Base-by-base conservation (phyloP, 2,888 invertebrate species). In the Chrysotoxum bicinctum region DNA sequence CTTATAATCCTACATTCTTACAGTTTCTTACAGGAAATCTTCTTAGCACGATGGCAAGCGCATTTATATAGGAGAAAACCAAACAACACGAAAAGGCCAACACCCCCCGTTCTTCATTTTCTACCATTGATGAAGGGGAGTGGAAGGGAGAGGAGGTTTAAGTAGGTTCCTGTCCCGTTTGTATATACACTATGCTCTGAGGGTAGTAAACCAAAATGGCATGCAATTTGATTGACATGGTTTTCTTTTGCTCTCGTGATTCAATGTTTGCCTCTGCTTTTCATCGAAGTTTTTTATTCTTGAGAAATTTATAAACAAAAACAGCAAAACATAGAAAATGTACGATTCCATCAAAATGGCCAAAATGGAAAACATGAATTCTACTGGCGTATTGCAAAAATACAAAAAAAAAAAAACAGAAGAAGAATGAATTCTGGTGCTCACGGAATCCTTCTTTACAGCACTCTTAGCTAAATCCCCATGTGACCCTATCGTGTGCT, bases 151-250 rank as follows among this genome's bases (percentile, higher is more conserved):
- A n/a, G n/a, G n/a, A n/a, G n/a, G n/a, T n/a, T 4, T 26, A 26
- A n/a, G n/a, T 26, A 21, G 21, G 48, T 48, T 26, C 50, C 50
- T 50, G 64, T 16, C 54, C 54, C 16, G 16, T 54, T 30, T 54
- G 23, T 50, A 26, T 50, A 12, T 12, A 19, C 8, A 45, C 12
- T 14, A 10, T 60, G 48, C 56, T 83, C 78, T 64, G 48, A 56
- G n/a, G 23, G 64, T 66, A 60, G 69, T 58, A 79, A 75, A 79
- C 75, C 72, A 75, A 79, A 84, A 84, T 84, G 79, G 84, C 84
- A 84, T 84, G 84, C 84, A 80, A 84, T 84, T 84, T 84, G 84
- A 84, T 84, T 84, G 84, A 80, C 84, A 84, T 84, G 84, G 60
- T 72, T 84, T 75, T 79, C 74, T 45, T 68, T 84, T 75, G 66